Conservation (phyloP, 2,113 vertebrate genomes). For the Tamias sibiricus region DNA sequence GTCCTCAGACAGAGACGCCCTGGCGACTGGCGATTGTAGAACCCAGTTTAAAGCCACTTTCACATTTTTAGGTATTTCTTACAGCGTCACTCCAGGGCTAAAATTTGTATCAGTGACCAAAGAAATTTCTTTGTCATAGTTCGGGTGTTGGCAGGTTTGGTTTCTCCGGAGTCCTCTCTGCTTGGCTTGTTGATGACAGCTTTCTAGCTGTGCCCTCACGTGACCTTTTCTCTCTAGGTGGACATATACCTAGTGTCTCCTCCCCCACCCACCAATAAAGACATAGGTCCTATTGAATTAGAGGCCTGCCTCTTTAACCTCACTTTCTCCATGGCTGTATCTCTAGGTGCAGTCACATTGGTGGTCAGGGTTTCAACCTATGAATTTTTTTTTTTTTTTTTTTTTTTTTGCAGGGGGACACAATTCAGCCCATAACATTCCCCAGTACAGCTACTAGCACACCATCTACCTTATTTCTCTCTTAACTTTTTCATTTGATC, state of each 20-base stretch:
- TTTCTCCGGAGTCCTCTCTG: no score
- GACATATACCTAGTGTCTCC: neutral
- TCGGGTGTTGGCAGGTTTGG: neutral
- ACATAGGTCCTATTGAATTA: neutral
- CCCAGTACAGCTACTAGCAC: neutral
- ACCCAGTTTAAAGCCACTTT: no score
- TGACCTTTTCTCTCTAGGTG: neutral
- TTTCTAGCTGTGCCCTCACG: no score
- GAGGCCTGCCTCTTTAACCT: neutral
- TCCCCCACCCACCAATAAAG: neutral
- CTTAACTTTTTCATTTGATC: neutral
- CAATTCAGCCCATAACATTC: neutral
- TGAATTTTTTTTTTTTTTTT: neutral
- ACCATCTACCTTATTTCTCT: neutral
- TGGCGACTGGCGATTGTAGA: neutral
- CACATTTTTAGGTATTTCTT: neutral
- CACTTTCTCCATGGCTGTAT: neutral
- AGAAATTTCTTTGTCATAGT: neutral
- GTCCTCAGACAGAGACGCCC: neutral
- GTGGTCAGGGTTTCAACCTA: neutral
- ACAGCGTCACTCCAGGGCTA: neutral
- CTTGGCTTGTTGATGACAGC: no score
- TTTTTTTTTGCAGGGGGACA: neutral
- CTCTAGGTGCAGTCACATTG: neutral
- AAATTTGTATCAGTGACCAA: neutral